Evolutionary conservation across 2,113 vertebrate genomes (phyloP).

Genomic region (Proterorhinus semilunaris): DNA sequence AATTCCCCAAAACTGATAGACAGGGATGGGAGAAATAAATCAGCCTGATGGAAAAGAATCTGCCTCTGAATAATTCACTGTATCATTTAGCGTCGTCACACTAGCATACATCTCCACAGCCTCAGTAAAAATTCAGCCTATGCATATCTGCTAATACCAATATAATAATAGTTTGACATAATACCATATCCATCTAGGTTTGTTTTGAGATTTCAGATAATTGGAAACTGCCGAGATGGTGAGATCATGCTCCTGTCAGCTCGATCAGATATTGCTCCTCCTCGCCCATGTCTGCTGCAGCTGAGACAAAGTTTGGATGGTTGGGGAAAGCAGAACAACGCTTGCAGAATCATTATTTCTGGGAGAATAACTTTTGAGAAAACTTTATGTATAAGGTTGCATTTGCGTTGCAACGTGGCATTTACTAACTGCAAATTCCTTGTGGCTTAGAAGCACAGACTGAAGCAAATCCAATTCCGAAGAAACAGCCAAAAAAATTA

Average conservation of each 20-base stretch:
- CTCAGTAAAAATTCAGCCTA: neutral
- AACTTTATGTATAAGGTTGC: neutral
- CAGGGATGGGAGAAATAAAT: slow-evolving; percentile 20
- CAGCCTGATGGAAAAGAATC: slow-evolving; percentile 14
- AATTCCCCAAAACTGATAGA: slow-evolving; percentile 21
- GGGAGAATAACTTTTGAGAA: neutral
- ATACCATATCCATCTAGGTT: neutral
- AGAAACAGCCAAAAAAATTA: too few relatives aligned
- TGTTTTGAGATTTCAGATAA: neutral
- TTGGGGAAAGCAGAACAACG: neutral
- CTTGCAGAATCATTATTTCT: neutral
- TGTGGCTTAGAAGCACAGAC: neutral
- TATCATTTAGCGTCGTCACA: slow-evolving; percentile 19
- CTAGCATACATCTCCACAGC: slow-evolving; percentile 11
- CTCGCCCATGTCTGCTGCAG: neutral
- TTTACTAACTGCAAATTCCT: neutral
- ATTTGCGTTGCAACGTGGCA: too few relatives aligned
- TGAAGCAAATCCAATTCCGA: neutral
- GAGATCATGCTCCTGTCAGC: neutral
- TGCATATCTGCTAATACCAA: neutral
- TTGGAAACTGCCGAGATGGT: neutral
- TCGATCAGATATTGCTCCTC: neutral
- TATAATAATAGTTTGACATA: neutral
- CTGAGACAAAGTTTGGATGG: neutral
- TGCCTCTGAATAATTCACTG: slow-evolving; percentile 50